Evolutionary conservation across 1,140 invertebrate species (phyloP).

Genomic region (Pseudomyrmex concolor): DNA sequence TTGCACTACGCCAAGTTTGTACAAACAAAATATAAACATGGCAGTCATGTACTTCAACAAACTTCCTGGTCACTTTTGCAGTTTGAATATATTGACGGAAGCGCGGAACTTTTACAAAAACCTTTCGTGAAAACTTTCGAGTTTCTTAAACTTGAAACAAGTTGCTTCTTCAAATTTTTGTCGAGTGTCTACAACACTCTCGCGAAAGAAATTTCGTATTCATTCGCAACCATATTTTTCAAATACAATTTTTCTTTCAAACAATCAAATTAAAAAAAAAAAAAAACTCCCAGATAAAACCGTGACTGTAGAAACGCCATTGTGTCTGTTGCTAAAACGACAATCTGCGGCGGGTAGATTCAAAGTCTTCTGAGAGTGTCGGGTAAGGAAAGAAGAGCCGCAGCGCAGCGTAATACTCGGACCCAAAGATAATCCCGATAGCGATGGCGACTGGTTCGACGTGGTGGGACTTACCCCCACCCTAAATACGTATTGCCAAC

Average conservation of each 20-base stretch:
- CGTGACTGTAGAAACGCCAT: not conserved
- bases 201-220: not conserved
- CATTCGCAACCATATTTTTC: not conserved
- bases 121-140: not conserved
- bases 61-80: not conserved
- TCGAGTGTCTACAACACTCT: not conserved
- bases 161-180: not conserved
- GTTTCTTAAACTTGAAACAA: constrained; percentile 8
- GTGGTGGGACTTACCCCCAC: constrained; percentile 69
- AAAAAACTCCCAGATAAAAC: not conserved
- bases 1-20: not conserved
- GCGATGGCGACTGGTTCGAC: constrained; percentile 50
- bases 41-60: not conserved
- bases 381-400: constrained; percentile 58
- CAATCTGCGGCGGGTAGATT: constrained; percentile 36
- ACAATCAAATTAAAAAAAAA: not conserved
- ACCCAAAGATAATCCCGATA: constrained; percentile 61
- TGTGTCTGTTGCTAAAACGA: constrained; percentile 6
- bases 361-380: constrained; percentile 30
- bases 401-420: constrained; percentile 14
- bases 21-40: constrained; percentile 23
- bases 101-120: constrained; percentile 6
- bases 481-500: constrained; percentile 43
- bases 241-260: constrained; percentile 12
- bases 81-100: constrained; percentile 1